Evolutionary conservation across 1,140 invertebrate genomes (phyloP).

Genomic region (Aleiodes sp.): DNA sequence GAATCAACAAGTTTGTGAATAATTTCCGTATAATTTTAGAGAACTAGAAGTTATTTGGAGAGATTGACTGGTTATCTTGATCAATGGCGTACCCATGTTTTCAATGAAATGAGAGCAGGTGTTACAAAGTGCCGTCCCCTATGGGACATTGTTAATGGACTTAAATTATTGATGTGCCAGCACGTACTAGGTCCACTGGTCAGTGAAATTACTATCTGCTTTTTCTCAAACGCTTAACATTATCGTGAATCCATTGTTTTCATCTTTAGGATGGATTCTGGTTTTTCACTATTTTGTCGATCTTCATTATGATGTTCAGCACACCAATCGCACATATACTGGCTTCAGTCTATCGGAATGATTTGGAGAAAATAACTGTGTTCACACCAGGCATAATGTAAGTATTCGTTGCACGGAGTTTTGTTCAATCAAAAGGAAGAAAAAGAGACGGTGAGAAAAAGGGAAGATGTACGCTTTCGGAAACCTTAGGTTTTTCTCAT

Average conservation of each 20-base stretch:
- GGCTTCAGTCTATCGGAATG: constrained; percentile 53
- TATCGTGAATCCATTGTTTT: not conserved
- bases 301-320: constrained; percentile 54
- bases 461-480: no score
- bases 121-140: constrained; percentile 77
- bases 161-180: constrained; percentile 73
- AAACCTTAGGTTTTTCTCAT: no score
- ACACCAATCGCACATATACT: constrained; percentile 61
- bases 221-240: not conserved
- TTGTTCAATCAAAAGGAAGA: no score
- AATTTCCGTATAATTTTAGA: constrained; percentile 65
- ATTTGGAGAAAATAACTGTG: constrained; percentile 42
- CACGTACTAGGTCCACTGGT: constrained; percentile 77
- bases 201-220: constrained; percentile 42
- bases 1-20: no score
- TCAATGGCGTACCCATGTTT: constrained; percentile 74
- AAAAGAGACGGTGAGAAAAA: no score
- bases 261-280: constrained; percentile 48
- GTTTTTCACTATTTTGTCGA: constrained; percentile 63
- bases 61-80: constrained; percentile 73
- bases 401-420: no score
- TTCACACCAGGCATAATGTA: constrained; percentile 50
- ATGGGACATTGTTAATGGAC: constrained; percentile 75
- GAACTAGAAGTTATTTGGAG: constrained; percentile 69
- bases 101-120: constrained; percentile 69